These are phyloP conservation scores for Spinibarbus caldwelli DNA, from an alignment of 2,797 vertebrate species.

Conservation along the genomic window DNA sequence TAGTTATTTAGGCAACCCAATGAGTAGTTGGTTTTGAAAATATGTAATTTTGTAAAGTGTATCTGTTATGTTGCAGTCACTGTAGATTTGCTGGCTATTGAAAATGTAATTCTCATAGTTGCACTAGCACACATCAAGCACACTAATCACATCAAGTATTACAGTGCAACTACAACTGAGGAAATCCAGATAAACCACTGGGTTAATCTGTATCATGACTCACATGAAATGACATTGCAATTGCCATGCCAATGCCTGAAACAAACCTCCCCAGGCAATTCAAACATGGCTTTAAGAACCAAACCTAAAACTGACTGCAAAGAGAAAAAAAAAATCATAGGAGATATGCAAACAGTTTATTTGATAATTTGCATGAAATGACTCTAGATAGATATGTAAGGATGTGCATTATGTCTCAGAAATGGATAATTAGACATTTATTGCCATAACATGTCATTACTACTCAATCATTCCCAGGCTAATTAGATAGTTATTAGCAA, in stretches of 20 bases:
- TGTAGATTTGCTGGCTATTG: slow-evolving; percentile 1
- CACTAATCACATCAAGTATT: slow-evolving; percentile 14
- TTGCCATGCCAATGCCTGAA: neutral
- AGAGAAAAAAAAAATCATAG: neutral
- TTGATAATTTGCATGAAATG: neutral
- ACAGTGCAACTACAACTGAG: neutral
- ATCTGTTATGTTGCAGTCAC: neutral
- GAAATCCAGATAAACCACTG: neutral
- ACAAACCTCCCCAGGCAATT: neutral
- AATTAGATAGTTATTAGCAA: slow-evolving; percentile 37
- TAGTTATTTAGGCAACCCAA: neutral
- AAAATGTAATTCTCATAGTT: neutral
- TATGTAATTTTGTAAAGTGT: neutral
- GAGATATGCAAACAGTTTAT: neutral
- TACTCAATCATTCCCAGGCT: slow-evolving; percentile 26
- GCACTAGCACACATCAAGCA: neutral
- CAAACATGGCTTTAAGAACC: neutral
- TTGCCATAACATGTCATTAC: slow-evolving; percentile 5
- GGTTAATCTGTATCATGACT: slow-evolving; percentile 12
- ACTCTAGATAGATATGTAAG: neutral
- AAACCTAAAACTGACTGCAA: neutral
- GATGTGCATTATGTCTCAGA: slow-evolving; percentile 12
- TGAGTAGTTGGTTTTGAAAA: neutral
- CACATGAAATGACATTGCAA: neutral
- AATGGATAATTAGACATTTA: slow-evolving; percentile 12